Evolutionary conservation across 2,113 vertebrate genomes (phyloP).

Genomic region (Bagarius yarrelli): DNA sequence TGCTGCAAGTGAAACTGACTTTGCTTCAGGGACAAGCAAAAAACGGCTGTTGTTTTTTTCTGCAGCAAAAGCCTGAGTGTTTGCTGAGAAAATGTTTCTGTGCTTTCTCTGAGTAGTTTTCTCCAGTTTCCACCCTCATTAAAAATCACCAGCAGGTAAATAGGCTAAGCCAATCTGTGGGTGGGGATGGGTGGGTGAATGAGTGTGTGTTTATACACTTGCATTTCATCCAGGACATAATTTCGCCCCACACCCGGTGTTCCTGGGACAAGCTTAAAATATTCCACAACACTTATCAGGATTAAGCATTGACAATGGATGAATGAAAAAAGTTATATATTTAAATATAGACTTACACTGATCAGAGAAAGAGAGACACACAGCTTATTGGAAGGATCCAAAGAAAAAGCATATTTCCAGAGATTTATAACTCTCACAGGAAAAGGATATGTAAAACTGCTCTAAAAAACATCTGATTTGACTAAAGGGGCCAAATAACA

Average conservation of each 20-base stretch:
- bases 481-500: not conserved
- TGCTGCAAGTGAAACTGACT: not conserved
- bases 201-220: not conserved
- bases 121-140: not conserved
- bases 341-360: not conserved
- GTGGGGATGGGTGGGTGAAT: not conserved
- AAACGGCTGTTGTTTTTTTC: not conserved
- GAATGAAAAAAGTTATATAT: not conserved
- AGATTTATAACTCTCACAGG: not conserved
- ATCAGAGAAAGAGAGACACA: not conserved
- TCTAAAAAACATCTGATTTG: slow-evolving; percentile 2
- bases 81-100: not conserved
- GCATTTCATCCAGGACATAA: not conserved
- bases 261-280: not conserved
- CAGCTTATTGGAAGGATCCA: not conserved
- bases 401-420: not conserved
- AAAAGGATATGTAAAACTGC: not conserved
- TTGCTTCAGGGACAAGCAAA: not conserved
- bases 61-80: not conserved
- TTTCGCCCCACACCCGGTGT: not conserved
- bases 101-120: not conserved
- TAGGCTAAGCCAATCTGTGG: not conserved
- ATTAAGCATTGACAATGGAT: not conserved
- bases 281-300: not conserved
- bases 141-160: not conserved